These are phyloP conservation scores for Tenebrio molitor DNA, from an alignment of 1,140 invertebrate species.

Conservation along the genomic window DNA sequence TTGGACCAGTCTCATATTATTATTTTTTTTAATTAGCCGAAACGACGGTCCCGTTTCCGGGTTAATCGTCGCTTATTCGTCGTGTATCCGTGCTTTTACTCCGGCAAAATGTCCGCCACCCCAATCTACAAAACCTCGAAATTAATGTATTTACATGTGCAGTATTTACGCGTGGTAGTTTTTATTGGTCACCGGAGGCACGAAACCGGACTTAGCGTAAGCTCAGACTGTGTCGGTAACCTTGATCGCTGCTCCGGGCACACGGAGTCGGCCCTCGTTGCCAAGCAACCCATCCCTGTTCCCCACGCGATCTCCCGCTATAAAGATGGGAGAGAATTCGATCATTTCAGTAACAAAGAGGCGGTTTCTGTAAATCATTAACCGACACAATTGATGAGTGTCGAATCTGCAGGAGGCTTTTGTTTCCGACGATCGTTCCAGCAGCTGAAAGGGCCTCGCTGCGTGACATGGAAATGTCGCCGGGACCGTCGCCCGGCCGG, in stretches of 20 bases:
- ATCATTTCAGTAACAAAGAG: slow-evolving; percentile 45
- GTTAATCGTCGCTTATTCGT: neutral
- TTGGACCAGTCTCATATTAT: neutral
- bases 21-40: neutral
- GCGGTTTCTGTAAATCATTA: slow-evolving; percentile 37
- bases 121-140: slow-evolving; percentile 9
- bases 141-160: slow-evolving; percentile 45
- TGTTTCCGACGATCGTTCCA: slow-evolving; percentile 2
- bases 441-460: neutral
- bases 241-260: slow-evolving; percentile 53
- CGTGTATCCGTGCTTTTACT: neutral
- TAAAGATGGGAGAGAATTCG: slow-evolving; percentile 44
- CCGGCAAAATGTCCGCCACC: neutral
- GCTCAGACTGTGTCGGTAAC: slow-evolving; percentile 53
- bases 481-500: neutral
- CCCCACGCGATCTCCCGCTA: slow-evolving; percentile 24
- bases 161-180: slow-evolving; percentile 43
- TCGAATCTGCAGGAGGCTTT: slow-evolving; percentile 23
- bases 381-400: slow-evolving; percentile 34
- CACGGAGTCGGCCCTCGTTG: slow-evolving; percentile 46
- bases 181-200: slow-evolving; percentile 50
- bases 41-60: neutral
- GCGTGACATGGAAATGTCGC: neutral
- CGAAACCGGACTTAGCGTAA: slow-evolving; percentile 44
- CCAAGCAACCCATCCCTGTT: slow-evolving; percentile 51